Percentiles rank a stretch among this genome's conserved stretches.
These are phyloP conservation scores for Patella pellucida DNA, from an alignment of 2,888 invertebrate species.

Conservation along the genomic window DNA sequence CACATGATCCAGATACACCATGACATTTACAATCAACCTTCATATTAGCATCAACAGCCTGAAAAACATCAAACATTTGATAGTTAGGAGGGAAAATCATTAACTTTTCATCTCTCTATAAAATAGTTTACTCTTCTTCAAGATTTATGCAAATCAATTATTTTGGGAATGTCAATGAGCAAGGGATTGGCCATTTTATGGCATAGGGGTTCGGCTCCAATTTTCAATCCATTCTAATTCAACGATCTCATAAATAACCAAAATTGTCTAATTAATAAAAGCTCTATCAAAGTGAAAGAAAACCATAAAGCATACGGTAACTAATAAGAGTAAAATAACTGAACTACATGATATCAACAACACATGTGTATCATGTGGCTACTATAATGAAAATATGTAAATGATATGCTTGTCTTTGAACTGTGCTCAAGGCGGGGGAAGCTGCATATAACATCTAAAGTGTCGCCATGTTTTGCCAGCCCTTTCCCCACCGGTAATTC, in stretches of 20 bases:
- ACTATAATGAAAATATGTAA: conserved; percentile 9
- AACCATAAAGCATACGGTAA: background rate
- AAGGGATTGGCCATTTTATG: no score
- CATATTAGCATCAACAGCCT: conserved; percentile 79
- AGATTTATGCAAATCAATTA: no score
- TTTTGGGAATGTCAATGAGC: no score
- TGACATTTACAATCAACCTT: conserved; percentile 86
- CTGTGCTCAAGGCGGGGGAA: background rate
- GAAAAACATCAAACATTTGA: conserved; percentile 32
- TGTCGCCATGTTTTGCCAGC: background rate
- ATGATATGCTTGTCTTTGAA: conserved; percentile 5
- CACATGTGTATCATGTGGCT: background rate
- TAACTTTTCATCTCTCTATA: no score
- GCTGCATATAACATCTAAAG: background rate
- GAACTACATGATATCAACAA: background rate
- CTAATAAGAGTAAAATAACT: background rate
- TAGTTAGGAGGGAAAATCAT: no score
- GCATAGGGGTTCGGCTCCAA: no score
- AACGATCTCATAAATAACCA: no score
- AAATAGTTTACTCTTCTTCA: no score
- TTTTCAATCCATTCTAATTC: no score
- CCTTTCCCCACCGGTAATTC: no score
- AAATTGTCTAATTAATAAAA: no score
- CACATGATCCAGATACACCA: conserved; percentile 95
- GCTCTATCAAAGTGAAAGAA: no score